Percentiles rank a stretch among this genome's conserved stretches.
phyloP scores from a whole-genome alignment of 2,113 vertebrate species.

The Gavialis gangeticus region DNA sequence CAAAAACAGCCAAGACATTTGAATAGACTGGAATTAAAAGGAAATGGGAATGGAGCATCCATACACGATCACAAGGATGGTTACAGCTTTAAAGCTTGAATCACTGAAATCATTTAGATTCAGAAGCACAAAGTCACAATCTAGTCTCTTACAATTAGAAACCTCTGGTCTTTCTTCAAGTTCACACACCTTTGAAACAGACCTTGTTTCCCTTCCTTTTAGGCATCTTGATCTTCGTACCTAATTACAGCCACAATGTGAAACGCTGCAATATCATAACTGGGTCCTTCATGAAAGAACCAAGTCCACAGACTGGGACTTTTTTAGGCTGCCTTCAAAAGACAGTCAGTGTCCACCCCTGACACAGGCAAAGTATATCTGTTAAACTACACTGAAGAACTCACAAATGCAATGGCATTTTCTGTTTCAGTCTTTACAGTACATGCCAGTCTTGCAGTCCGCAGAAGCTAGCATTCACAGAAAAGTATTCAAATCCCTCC shows the following conservation, averaged over 20 bases:
- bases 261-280: fast-evolving
- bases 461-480: background rate
- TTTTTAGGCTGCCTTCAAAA: background rate
- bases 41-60: background rate
- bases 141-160: background rate
- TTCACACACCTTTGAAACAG: fast-evolving
- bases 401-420: background rate
- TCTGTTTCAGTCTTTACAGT: fast-evolving
- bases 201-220: fast-evolving
- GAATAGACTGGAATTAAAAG: background rate
- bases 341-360: background rate
- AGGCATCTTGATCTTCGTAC: fast-evolving
- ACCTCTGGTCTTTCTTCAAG: background rate
- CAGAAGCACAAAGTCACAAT: background rate
- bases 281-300: background rate
- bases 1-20: background rate
- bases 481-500: background rate
- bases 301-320: background rate
- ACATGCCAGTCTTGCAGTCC: background rate
- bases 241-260: fast-evolving
- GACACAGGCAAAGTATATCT: fast-evolving
- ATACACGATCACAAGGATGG: background rate
- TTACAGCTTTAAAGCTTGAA: background rate
- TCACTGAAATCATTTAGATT: background rate
- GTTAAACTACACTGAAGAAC: background rate